These are phyloP conservation scores for Balanococcus diminutus DNA, from an alignment of 2,888 invertebrate species.

Conservation along the genomic window DNA sequence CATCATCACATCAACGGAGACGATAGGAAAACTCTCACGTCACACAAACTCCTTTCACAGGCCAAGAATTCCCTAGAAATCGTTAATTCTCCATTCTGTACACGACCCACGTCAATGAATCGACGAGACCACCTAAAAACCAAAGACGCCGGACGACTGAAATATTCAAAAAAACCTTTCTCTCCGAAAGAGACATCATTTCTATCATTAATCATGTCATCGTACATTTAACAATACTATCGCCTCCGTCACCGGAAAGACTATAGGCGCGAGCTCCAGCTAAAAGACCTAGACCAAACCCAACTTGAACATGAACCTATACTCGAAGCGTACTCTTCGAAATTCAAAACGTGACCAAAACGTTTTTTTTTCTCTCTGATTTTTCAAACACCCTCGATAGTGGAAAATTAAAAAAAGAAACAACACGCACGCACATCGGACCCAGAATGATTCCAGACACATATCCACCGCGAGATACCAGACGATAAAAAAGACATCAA, in stretches of 20 bases:
- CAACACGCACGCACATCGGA: not conserved
- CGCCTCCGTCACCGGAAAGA: not conserved
- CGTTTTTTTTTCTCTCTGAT: too few species aligned
- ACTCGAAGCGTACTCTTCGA: not conserved
- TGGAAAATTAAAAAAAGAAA: not conserved
- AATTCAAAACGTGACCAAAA: not conserved
- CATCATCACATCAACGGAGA: not conserved
- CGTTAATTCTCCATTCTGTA: not conserved
- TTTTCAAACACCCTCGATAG: not conserved
- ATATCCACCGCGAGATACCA: not conserved
- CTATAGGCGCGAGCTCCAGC: not conserved
- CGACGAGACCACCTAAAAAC: not conserved
- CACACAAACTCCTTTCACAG: not conserved
- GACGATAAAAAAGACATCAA: conserved; percentile 1
- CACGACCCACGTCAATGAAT: not conserved
- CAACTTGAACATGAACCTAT: not conserved
- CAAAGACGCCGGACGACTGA: not conserved
- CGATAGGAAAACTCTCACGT: not conserved
- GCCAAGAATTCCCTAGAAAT: not conserved
- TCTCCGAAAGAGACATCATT: not conserved
- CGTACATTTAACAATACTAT: not conserved
- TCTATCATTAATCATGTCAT: not conserved
- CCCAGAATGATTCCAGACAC: not conserved
- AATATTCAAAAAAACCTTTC: not conserved
- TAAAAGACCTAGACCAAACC: not conserved